These are phyloP conservation scores for Melospiza melodia DNA, from an alignment of 2,113 vertebrate species.

Conservation along the genomic window DNA sequence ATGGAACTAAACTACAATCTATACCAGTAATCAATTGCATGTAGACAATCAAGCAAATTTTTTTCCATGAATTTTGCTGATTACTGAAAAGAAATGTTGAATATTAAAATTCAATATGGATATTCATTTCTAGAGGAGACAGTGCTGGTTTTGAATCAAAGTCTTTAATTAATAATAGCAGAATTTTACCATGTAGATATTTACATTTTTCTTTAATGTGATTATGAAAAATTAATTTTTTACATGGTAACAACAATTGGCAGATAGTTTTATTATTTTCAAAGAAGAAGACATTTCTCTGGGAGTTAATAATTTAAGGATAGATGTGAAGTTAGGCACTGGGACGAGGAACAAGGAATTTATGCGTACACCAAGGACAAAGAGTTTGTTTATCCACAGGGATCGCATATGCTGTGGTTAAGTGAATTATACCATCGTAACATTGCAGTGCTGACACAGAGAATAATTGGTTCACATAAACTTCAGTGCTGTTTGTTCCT, in stretches of 20 bases:
- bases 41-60: neutral
- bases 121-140: neutral
- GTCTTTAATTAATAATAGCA: neutral
- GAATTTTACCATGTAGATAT: neutral
- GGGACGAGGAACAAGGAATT: neutral
- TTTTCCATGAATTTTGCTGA: neutral
- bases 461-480: neutral
- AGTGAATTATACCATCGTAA: neutral
- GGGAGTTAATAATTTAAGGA: neutral
- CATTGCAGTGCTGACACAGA: neutral
- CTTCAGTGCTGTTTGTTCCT: neutral
- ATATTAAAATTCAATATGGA: neutral
- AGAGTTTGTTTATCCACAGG: neutral
- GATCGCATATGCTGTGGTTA: neutral
- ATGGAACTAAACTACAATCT: constrained; percentile 34
- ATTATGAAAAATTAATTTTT: neutral
- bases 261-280: neutral
- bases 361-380: neutral
- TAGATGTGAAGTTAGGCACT: neutral
- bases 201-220: neutral
- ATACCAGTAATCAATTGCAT: neutral
- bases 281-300: neutral
- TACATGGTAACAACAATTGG: neutral
- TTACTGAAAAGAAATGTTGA: neutral
- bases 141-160: neutral